phyloP scores from a whole-genome alignment of 2,797 vertebrate species.

The Alouatta caraya region DNA sequence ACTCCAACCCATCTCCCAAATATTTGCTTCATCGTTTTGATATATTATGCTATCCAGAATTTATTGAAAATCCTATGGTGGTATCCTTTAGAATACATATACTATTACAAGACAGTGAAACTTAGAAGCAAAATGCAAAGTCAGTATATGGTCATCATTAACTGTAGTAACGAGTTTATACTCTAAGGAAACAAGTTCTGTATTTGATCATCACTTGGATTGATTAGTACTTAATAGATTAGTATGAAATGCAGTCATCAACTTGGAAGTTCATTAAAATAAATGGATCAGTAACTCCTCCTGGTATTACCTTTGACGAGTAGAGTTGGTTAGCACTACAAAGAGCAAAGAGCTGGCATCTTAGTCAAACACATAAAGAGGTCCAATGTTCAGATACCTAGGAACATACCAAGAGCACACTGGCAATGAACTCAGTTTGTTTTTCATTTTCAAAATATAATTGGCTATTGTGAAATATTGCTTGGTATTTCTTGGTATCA shows the following conservation, averaged over 20 bases:
- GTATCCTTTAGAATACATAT: not conserved
- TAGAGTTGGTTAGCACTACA: not conserved
- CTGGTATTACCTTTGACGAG: not conserved
- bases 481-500: rapidly evolving
- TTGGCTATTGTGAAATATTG: not conserved
- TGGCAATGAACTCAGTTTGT: not conserved
- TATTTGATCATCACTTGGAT: not conserved
- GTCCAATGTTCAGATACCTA: not conserved
- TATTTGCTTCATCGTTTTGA: not conserved
- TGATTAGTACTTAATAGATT: not conserved
- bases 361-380: not conserved
- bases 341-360: not conserved
- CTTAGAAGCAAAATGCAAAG: not conserved
- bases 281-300: not conserved
- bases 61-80: not conserved
- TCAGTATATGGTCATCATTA: not conserved
- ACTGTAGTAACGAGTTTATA: not conserved
- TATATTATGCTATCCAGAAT: not conserved
- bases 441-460: not conserved
- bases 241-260: not conserved
- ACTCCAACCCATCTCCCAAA: not conserved
- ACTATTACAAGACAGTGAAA: not conserved
- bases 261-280: not conserved
- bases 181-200: not conserved
- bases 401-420: not conserved